Percentiles rank a stretch among this genome's conserved stretches.
Evolutionary conservation across 2,888 invertebrate genomes (phyloP).

Genomic region (Trichopria drosophilae): DNA sequence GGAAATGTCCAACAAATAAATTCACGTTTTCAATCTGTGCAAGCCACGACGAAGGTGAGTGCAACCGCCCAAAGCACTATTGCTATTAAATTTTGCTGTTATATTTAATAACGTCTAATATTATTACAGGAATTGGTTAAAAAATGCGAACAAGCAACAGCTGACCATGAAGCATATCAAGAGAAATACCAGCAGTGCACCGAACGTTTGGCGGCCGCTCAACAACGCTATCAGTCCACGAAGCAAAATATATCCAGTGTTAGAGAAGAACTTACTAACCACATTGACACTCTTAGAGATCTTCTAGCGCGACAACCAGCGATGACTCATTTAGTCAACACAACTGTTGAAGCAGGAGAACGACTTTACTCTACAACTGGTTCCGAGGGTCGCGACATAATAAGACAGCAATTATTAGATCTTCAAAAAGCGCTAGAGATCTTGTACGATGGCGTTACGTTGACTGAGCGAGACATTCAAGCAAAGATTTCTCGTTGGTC

Average conservation of each 20-base stretch:
- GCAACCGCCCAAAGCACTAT: no score
- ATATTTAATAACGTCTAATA: neutral
- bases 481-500: constrained; percentile 85
- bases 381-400: constrained; percentile 81
- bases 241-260: constrained; percentile 64
- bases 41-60: constrained; percentile 76
- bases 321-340: constrained; percentile 76
- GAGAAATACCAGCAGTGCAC: constrained; percentile 83
- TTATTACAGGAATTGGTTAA: constrained; percentile 74
- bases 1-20: constrained; percentile 88
- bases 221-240: constrained; percentile 71
- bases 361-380: constrained; percentile 85
- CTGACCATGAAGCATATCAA: constrained; percentile 77
- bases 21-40: constrained; percentile 86
- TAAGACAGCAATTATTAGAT: constrained; percentile 81
- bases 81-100: neutral
- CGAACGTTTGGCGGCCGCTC: constrained; percentile 77
- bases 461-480: constrained; percentile 78
- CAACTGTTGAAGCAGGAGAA: constrained; percentile 84
- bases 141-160: constrained; percentile 86
- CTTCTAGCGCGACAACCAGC: constrained; percentile 75
- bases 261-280: constrained; percentile 71
- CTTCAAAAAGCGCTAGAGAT: constrained; percentile 81
- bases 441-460: constrained; percentile 78
- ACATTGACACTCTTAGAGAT: constrained; percentile 73